These are phyloP conservation scores for Drosophila santomea DNA, from an alignment of 1,140 invertebrate species.

Conservation along the genomic window DNA sequence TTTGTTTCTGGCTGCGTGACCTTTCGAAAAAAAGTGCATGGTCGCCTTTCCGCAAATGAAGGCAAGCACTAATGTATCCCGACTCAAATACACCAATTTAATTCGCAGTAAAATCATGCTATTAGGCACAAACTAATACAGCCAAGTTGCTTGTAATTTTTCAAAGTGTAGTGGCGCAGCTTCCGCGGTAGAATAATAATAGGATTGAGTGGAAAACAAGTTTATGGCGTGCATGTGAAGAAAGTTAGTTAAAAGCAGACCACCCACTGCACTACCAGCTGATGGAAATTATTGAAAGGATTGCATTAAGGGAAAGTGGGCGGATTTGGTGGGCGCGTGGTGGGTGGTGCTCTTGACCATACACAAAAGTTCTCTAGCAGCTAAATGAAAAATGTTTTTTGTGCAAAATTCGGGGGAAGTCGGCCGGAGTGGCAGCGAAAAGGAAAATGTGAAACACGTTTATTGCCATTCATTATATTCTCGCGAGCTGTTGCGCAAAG, in stretches of 20 bases:
- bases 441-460: slow-evolving; percentile 82
- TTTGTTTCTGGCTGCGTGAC: slow-evolving; percentile 4
- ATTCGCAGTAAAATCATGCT: slow-evolving; percentile 28
- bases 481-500: slow-evolving; percentile 82
- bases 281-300: slow-evolving; percentile 40
- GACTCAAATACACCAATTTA: slow-evolving; percentile 25
- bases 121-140: slow-evolving; percentile 12
- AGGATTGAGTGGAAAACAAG: slow-evolving; percentile 25
- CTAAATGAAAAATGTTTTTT: slow-evolving; percentile 62
- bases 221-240: slow-evolving; percentile 8
- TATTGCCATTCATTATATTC: slow-evolving; percentile 84
- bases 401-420: slow-evolving; percentile 8
- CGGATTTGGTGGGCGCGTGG: not conserved
- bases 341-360: slow-evolving; percentile 40
- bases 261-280: slow-evolving; percentile 10
- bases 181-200: slow-evolving; percentile 16
- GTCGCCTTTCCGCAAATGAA: slow-evolving; percentile 16
- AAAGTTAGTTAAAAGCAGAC: not conserved
- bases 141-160: slow-evolving; percentile 12
- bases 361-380: slow-evolving; percentile 35
- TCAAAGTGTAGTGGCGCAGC: slow-evolving; percentile 17
- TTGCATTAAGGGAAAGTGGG: slow-evolving; percentile 36
- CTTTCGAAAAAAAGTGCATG: slow-evolving; percentile 19
- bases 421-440: slow-evolving; percentile 36
- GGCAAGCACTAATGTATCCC: slow-evolving; percentile 26